Conservation (phyloP, 2,888 invertebrate species). For the Chalcis sispes region DNA sequence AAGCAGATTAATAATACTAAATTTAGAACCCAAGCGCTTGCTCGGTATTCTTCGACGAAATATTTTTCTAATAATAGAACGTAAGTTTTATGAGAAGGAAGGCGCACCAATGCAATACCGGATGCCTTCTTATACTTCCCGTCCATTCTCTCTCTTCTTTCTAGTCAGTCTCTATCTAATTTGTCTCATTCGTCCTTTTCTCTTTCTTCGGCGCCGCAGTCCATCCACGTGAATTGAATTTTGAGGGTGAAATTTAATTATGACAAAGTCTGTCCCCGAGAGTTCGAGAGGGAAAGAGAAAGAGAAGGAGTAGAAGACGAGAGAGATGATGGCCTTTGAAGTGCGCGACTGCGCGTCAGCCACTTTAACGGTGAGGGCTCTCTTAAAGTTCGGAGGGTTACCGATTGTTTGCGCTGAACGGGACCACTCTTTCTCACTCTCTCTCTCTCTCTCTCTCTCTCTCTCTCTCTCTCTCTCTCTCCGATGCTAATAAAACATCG, state of each 20-base stretch:
- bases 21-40: neutral
- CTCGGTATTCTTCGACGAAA: too few species aligned
- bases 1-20: neutral
- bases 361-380: slow-evolving; percentile 38
- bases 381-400: slow-evolving; percentile 9
- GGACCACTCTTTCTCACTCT: slow-evolving; percentile 29
- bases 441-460: too few species aligned
- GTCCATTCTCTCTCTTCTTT: neutral
- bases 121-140: too few species aligned
- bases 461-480: too few species aligned
- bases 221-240: slow-evolving; percentile 35
- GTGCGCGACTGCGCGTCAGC: neutral
- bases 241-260: slow-evolving; percentile 44
- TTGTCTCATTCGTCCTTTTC: too few species aligned
- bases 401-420: slow-evolving; percentile 45
- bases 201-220: neutral
- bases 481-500: slow-evolving; percentile 38
- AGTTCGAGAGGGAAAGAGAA: too few species aligned
- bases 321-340: slow-evolving; percentile 39
- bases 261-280: slow-evolving; percentile 23
- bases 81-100: too few species aligned
- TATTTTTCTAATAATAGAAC: too few species aligned
- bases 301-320: too few species aligned
- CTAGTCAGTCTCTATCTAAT: neutral
- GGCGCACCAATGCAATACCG: too few species aligned